Conservation (phyloP, 30 jellyfish, hydroid and myxozoan genomes). For the Pelagia noctiluca region DNA sequence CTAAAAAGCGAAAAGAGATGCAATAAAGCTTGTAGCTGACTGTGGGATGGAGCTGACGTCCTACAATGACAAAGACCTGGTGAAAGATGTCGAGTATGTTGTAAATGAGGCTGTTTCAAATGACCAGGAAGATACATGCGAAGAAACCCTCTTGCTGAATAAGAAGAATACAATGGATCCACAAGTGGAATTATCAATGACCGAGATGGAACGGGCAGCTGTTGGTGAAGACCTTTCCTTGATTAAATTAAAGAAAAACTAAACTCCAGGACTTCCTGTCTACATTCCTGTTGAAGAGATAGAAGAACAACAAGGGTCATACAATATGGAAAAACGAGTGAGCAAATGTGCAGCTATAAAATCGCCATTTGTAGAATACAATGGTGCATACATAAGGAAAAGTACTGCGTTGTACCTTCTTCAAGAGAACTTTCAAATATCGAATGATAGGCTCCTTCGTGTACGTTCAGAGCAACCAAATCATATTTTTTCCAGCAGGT, state of each 20-base stretch:
- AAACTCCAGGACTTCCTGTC: not conserved
- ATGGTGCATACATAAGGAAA: constrained; percentile 25
- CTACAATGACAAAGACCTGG: constrained; percentile 2
- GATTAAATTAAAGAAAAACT: not conserved
- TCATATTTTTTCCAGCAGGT: constrained; percentile 21
- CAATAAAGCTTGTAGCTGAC: not conserved
- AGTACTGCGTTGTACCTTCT: constrained; percentile 38
- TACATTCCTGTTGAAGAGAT: not conserved
- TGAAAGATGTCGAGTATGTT: constrained; percentile 6
- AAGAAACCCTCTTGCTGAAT: not conserved
- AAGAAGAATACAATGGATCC: not conserved
- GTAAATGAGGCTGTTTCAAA: not conserved
- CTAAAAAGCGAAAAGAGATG: constrained; percentile 1
- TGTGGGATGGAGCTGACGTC: constrained; percentile 1
- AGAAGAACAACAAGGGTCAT: not conserved
- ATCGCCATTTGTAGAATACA: not conserved
- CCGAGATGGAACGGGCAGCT: too few relatives aligned
- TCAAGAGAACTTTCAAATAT: constrained; percentile 34
- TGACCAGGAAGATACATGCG: constrained; percentile 1
- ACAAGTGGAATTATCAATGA: not conserved
- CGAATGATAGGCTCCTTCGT: constrained; percentile 25
- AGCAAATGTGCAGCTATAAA: not conserved
- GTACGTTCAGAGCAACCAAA: constrained; percentile 63
- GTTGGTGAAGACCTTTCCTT: not conserved
- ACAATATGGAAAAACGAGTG: not conserved